Percentiles rank a stretch among this genome's conserved stretches.
These are phyloP conservation scores for Aphis gossypii DNA, from an alignment of 1,140 invertebrate genomes.

Conservation along the genomic window DNA sequence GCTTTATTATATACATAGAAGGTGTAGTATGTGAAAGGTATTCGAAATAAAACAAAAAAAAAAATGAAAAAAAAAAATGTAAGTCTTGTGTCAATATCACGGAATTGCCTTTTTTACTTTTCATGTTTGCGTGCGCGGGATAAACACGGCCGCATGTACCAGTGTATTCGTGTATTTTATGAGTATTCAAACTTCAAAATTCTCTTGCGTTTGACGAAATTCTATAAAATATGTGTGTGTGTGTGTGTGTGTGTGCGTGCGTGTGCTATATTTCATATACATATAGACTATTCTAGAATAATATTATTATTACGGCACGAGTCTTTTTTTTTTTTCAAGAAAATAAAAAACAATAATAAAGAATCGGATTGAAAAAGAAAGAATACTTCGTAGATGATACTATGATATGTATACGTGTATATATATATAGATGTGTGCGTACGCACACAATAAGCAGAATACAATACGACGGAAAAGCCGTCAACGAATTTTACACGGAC, in stretches of 20 bases:
- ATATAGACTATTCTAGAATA: neutral
- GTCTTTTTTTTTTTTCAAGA: neutral
- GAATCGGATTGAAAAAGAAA: neutral
- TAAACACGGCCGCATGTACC: neutral
- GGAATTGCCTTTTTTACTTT: constrained; percentile 46
- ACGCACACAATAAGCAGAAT: neutral
- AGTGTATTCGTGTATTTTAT: neutral
- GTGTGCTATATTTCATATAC: too few species aligned
- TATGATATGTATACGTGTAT: neutral
- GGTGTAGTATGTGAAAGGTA: constrained; percentile 30
- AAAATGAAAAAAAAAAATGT: neutral
- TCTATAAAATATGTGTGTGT: neutral
- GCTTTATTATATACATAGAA: neutral
- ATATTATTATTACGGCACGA: neutral
- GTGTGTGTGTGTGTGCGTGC: neutral
- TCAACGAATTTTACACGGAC: neutral
- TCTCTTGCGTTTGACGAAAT: constrained; percentile 31
- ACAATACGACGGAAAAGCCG: neutral
- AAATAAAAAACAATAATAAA: neutral
- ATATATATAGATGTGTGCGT: too few species aligned
- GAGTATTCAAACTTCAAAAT: constrained; percentile 2
- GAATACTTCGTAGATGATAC: neutral
- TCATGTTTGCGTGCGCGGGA: neutral
- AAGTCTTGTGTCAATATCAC: constrained; percentile 53
- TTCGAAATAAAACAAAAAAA: constrained; percentile 38